Conservation (phyloP, 1,140 invertebrate species). For the Panonychus citri region DNA sequence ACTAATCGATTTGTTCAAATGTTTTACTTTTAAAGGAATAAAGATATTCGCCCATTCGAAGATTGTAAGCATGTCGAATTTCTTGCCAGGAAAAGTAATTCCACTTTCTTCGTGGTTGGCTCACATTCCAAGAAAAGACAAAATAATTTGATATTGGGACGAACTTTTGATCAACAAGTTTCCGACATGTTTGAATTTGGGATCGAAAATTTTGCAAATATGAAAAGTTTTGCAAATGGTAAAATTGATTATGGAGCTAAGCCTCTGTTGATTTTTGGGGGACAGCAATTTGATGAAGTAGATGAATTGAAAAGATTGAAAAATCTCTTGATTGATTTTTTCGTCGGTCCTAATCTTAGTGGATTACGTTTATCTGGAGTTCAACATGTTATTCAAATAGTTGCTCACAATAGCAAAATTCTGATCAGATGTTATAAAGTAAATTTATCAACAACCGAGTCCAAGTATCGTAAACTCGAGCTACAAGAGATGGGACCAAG, state of each 20-base stretch:
- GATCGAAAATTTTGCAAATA: slow-evolving; percentile 49
- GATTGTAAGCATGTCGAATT: slow-evolving; percentile 49
- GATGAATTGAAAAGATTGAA: slow-evolving; percentile 52
- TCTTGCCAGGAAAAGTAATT: slow-evolving; percentile 60
- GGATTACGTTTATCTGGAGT: slow-evolving; percentile 65
- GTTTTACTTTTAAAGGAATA: slow-evolving; percentile 28
- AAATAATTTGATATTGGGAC: slow-evolving; percentile 60
- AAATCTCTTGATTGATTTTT: slow-evolving; percentile 73
- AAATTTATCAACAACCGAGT: slow-evolving; percentile 68
- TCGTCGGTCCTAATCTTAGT: slow-evolving; percentile 56
- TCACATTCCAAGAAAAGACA: slow-evolving; percentile 85
- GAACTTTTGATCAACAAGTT: slow-evolving; percentile 66
- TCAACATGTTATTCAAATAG: slow-evolving; percentile 76
- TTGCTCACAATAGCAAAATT: slow-evolving; percentile 52
- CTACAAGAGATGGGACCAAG: slow-evolving; percentile 80
- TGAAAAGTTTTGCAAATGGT: slow-evolving; percentile 50
- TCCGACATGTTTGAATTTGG: slow-evolving; percentile 93
- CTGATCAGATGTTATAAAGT: slow-evolving; percentile 70
- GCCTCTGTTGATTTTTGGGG: slow-evolving; percentile 76
- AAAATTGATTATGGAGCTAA: slow-evolving; percentile 62
- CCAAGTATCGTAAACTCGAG: slow-evolving; percentile 55
- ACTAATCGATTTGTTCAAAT: neutral
- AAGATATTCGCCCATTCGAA: slow-evolving; percentile 66
- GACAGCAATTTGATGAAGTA: slow-evolving; percentile 65
- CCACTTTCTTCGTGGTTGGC: slow-evolving; percentile 65